Evolutionary conservation across 2,888 invertebrate species (phyloP), one percentile per base, ranked within the genome.

Genomic region (Strigamia crassipes): DNA sequence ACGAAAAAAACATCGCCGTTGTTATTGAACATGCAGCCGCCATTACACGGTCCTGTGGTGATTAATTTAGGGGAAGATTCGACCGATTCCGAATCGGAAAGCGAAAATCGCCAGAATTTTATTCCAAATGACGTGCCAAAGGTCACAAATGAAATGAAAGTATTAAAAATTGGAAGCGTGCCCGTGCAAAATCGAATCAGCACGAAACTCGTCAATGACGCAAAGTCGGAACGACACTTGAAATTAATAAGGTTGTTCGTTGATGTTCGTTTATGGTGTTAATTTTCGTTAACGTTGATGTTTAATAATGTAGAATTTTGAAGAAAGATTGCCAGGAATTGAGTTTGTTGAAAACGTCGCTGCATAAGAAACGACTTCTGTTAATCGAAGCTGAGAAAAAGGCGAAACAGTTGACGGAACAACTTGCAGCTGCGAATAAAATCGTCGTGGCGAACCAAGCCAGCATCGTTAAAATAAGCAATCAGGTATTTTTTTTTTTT

Each of bases 31-130:
- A 27, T 78, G n/a, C 79, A 56, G 34, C 42, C 81, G 31, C 83
- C 83, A 34, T n/a, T 83, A 34, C 83, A 83, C 34, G 18, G 66
- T 38, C 82, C 81, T 13, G 81, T 83, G 13, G 83, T 83, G 0
- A 83, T 83, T 21, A 83, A 83, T 80, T 73, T 83, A 38, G 80
- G 80, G 5, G 82, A 83, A 27, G 83, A 83, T 56, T 56, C 82
- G 8, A 80, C 82, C 9, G 82, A 82, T 78, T 83, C 83, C 9
- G 83, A 83, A 27, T 34, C 38, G 2, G 83, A 83, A 31, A 31
- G 8, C 2, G 73, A 73, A 73, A 27, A 3, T 27, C 27, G 5
- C 12, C 73, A 27, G 73, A 73, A 73, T 15, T 31, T 6, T 27
- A 31, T 12, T 0, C 0, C 73, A 6, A 31, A 27, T 31, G 31